Base-by-base conservation (phyloP, 37 sponge, comb jelly and placozoan species). In the Cliona cf. orientalis region DNA sequence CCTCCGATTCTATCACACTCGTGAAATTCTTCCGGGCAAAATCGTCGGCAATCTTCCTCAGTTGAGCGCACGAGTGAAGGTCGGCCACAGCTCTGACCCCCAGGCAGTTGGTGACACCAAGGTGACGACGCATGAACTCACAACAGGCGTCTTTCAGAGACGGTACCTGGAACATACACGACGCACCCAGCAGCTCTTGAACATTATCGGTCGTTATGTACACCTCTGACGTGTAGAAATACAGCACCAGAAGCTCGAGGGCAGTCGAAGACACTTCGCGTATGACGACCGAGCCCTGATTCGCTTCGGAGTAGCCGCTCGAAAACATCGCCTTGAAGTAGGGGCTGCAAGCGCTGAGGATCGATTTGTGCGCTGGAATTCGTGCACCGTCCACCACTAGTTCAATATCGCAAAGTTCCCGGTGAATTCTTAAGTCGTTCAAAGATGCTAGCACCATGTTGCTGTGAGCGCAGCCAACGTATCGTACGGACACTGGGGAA, bases 241-340 rank as follows among this genome's bases (percentile, higher is more conserved):
- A 89, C 29, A 34, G 39, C 9, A 89, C 64, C 2, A 89, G 75
- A 22, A 33, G 43, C 53, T 83, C 90, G 6, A 89, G 36, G 2
- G 87, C 88, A 0, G 17, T 31, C 1, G 31, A 38, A 9, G 68
- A 61, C 53, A 93, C 70, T 23, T 38, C 79, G 11, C 76, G 84
- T 2, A 93, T 73, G 23, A 61, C 80, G 17, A 93, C 62, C 11
- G 21, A 56, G 35, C 31, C 29, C 41, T 76, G 68, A 25, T 25
- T 49, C 0, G 71, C 31, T 64, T 85, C 86, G 2, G 63, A 22
- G 34, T 75, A 84, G 42, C 31, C 39, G 31, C 70, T 90, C 2
- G 74, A 31, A 46, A 92, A 89, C 93, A 92, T 92, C 43, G 93
- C 93, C 23, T 82, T 71, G 71, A 92, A 92, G 38, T 92, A 92